Percentiles rank a stretch among this genome's conserved stretches.
phyloP scores from a whole-genome alignment of 2,888 invertebrate genomes.

The Harpalus rubripes region DNA sequence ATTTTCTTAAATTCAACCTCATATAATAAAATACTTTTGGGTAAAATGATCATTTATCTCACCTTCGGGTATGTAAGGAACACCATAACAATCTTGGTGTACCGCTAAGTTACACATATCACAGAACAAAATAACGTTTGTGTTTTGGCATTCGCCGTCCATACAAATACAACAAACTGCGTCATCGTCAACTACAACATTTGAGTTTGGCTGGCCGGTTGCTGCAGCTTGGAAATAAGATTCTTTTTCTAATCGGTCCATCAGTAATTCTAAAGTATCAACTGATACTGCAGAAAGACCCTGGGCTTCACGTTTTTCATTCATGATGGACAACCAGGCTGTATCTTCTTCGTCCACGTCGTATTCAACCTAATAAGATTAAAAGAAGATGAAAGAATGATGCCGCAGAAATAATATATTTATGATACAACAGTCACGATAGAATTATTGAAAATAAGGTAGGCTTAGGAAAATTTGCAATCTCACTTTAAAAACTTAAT shows the following conservation, averaged over 20 bases:
- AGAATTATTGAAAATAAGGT: too few species aligned
- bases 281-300: slow-evolving; percentile 89
- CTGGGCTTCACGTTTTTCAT: slow-evolving; percentile 88
- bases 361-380: slow-evolving; percentile 85
- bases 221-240: slow-evolving; percentile 94
- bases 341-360: slow-evolving; percentile 99
- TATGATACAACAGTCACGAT: too few species aligned
- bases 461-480: too few species aligned
- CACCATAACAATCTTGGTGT: slow-evolving; percentile 99
- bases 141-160: slow-evolving; percentile 99
- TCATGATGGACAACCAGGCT: slow-evolving; percentile 94
- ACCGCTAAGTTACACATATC: slow-evolving; percentile 99
- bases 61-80: slow-evolving; percentile 81
- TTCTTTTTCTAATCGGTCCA: slow-evolving; percentile 98
- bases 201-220: slow-evolving; percentile 82
- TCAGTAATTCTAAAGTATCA: slow-evolving; percentile 94
- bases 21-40: too few species aligned
- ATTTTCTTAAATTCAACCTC: too few species aligned
- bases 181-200: slow-evolving; percentile 95
- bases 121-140: slow-evolving; percentile 98
- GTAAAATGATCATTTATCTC: slow-evolving; percentile 77
- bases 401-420: too few species aligned
- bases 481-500: too few species aligned
- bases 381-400: too few species aligned
- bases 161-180: slow-evolving; percentile 99